Evolutionary conservation across 2,888 invertebrate genomes (phyloP).

Genomic region (Chaitophorus viminalis): DNA sequence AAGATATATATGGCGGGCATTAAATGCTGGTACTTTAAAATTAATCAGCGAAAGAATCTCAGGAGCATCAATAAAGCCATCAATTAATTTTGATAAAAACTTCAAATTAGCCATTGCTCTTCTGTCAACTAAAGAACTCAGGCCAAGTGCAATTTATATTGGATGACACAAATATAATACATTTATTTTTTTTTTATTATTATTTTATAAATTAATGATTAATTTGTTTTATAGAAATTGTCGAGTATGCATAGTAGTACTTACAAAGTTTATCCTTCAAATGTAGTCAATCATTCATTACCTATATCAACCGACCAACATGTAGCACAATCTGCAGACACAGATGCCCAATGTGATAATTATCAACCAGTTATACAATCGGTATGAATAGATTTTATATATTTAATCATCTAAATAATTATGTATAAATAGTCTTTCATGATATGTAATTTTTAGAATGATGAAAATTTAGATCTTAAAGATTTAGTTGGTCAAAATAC

Average conservation of each 20-base stretch:
- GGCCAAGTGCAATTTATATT: too few relatives aligned
- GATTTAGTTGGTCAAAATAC: constrained; percentile 15
- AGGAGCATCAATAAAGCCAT: too few relatives aligned
- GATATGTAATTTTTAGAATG: constrained; percentile 14
- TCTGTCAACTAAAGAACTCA: too few relatives aligned
- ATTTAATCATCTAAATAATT: not conserved
- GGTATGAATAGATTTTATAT: not conserved
- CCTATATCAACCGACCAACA: constrained; percentile 43
- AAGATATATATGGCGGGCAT: too few relatives aligned
- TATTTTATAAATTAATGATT: constrained; percentile 21
- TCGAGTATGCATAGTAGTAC: constrained; percentile 56
- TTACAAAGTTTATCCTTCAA: constrained; percentile 48
- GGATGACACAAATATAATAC: too few relatives aligned
- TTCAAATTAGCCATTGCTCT: too few relatives aligned
- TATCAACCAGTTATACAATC: constrained; percentile 26
- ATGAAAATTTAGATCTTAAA: constrained; percentile 36
- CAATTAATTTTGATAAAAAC: too few relatives aligned
- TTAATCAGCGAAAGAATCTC: too few relatives aligned
- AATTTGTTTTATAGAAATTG: constrained; percentile 42
- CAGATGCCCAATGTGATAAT: constrained; percentile 39
- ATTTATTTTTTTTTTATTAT: too few relatives aligned
- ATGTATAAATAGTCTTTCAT: not conserved
- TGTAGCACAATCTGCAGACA: constrained; percentile 15
- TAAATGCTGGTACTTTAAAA: too few relatives aligned
- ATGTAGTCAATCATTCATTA: constrained; percentile 40